These are phyloP conservation scores for Chinchilla lanigera DNA, from an alignment of 2,113 vertebrate species.

Conservation along the genomic window DNA sequence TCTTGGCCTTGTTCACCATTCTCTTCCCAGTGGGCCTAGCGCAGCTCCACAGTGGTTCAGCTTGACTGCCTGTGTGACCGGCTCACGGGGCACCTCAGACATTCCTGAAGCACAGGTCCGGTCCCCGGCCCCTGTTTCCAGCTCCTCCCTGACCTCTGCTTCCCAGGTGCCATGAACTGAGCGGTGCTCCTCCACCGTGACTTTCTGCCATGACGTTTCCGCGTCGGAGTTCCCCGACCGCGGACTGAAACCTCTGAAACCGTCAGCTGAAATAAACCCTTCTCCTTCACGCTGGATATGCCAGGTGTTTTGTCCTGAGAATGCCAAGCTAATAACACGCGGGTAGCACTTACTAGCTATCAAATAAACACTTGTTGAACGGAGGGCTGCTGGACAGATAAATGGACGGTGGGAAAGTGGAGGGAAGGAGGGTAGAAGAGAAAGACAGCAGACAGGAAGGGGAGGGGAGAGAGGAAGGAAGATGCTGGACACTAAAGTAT, in stretches of 20 bases:
- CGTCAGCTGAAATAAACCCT: too few species aligned
- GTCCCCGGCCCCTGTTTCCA: not conserved
- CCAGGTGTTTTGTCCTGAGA: not conserved
- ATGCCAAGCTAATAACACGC: not conserved
- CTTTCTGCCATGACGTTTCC: not conserved
- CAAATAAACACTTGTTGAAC: not conserved
- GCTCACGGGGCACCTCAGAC: not conserved
- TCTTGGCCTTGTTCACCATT: not conserved
- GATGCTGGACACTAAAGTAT: not conserved
- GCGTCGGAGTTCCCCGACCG: too few species aligned
- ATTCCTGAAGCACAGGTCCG: not conserved
- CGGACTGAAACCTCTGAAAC: too few species aligned
- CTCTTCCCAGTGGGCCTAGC: not conserved
- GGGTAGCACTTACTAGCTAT: not conserved
- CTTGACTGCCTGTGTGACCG: not conserved
- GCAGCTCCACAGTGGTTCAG: not conserved
- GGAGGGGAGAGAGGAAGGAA: not conserved
- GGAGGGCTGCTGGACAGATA: not conserved
- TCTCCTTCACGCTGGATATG: not conserved
- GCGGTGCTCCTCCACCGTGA: not conserved
- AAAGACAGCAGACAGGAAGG: not conserved
- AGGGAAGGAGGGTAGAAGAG: not conserved
- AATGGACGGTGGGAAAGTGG: not conserved
- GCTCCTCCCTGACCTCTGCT: not conserved
- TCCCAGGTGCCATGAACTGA: not conserved